Evolutionary conservation across 2,888 invertebrate species (phyloP), one percentile per base, ranked within the genome.

Genomic region (Coelopa pilipes): DNA sequence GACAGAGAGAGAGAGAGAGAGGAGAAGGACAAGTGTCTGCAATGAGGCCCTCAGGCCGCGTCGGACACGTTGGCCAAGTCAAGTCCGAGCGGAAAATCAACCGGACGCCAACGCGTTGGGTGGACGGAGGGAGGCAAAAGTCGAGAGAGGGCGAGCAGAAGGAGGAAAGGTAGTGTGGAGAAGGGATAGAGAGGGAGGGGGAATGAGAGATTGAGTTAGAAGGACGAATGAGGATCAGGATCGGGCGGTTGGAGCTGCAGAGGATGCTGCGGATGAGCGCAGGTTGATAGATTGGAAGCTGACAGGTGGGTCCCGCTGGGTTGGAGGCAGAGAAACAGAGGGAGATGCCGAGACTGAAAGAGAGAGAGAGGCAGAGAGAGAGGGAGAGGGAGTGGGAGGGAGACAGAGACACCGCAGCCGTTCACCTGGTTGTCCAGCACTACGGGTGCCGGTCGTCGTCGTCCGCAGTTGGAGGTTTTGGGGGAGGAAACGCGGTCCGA

Each of bases 51-150:
- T 10, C 34, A 62, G 62, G 62, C 24, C 34, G 34, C 34, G 62
- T 62, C 62, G 21, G 62, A 62, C 62, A 62, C 62, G 62, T 62
- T 62, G 34, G 62, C 62, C 62, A 62, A 62, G 34, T 34, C 34
- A 34, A 34, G 34, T 34, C 34, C 34, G 34, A 34, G 34, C 34
- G 34, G 34, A 34, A 34, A 34, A 34, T 34, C 34, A 34, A 34
- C 34, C 34, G 34, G 34, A 34, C 34, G 34, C 53, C 53, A 53
- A 53, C 15, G 5, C 3, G 53, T 2, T 53, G 53, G 53, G 3
- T 19, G 13, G 57, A 19, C 11, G 19, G 57, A 59, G 21, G 24
- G 19, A 12, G 12, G 11, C 19, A 59, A 19, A 19, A 19, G 10
- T 10, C 11, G 57, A 59, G 24, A 12, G 21, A 59, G 19, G 55